These are phyloP conservation scores for Spinibarbus caldwelli DNA, from an alignment of 2,797 vertebrate species.

Conservation along the genomic window DNA sequence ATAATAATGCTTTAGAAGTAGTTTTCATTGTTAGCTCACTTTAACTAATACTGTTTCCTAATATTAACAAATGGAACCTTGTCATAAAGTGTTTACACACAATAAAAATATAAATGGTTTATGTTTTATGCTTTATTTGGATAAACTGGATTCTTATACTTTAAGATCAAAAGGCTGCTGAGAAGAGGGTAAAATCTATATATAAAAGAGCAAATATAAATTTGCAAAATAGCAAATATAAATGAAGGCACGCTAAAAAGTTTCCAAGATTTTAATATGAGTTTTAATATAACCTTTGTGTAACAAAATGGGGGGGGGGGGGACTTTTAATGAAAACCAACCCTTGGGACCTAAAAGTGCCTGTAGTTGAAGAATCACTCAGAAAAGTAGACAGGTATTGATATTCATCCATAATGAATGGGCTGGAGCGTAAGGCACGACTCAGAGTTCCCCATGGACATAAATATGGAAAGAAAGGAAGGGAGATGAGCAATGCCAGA, in stretches of 20 bases:
- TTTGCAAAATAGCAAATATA: not conserved
- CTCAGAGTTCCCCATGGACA: constrained; percentile 16
- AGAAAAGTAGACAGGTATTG: constrained; percentile 10
- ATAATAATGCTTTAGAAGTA: not conserved
- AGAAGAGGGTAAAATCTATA: not conserved
- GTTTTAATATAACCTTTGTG: too few species aligned
- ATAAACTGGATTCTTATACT: not conserved
- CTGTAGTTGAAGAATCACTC: constrained; percentile 13
- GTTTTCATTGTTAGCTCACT: not conserved
- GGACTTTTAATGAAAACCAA: not conserved
- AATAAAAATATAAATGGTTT: not conserved
- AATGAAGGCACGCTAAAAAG: not conserved
- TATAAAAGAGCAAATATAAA: not conserved
- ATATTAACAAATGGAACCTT: not conserved
- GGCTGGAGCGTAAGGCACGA: not conserved
- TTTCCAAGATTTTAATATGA: not conserved
- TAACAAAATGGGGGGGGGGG: not conserved
- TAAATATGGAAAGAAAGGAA: constrained; percentile 32
- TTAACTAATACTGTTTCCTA: not conserved
- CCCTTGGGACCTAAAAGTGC: not conserved
- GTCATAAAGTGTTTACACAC: not conserved
- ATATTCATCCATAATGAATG: constrained; percentile 30
- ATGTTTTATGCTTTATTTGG: not conserved
- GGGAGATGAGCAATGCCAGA: constrained; percentile 11
- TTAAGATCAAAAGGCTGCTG: not conserved